Evolutionary conservation across 2,888 invertebrate species (phyloP), one percentile per base, ranked within the genome.

Genomic region (Tribolium freemani): DNA sequence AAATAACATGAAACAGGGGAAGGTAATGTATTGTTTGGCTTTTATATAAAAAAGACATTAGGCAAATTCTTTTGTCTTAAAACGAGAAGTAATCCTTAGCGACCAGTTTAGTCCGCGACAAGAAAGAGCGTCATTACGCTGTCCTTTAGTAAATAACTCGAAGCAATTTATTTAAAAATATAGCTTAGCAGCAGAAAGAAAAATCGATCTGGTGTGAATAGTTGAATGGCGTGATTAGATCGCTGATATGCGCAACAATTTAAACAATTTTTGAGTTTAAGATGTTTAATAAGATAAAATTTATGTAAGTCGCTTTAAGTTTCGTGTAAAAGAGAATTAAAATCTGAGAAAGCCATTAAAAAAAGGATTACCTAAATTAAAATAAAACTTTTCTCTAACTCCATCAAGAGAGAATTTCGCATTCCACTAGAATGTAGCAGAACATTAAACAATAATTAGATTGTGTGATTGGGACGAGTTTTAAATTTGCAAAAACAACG

Each of bases 11-110:
- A 51, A 46, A 68, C 21, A 56, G 53, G 63, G 30, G 26, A 54
- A 69, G 46, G 38, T 48, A 61, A 72, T 72, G 46, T 72, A 72
- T 69, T 72, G 68, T 72, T 69, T 54, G 51, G 45, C 66, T 71
- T 71, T 66, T 48, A 66, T 58, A 71, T 71, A 71, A 71, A 71
- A 72, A 72, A 69, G 63, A 69, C 72, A 69, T 72, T 72, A 72
- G 61, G 67, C 56, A 72, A 72, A 68, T 72, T 72, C 69, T 72
- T 64, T 69, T 72, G 72, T 72, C 68, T 64, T 69, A 63, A 72
- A 69, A 69, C 61, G 72, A 68, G 51, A 48, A 56, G 69, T 54
- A 69, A 69, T 61, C 63, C 68, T 72, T 72, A 58, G 50, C 56
- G 57, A 64, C 51, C 63, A 44, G 51, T 71, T 64, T 64, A 46